Evolutionary conservation across 2,113 vertebrate genomes (phyloP).

Genomic region (Tupaia tana): DNA sequence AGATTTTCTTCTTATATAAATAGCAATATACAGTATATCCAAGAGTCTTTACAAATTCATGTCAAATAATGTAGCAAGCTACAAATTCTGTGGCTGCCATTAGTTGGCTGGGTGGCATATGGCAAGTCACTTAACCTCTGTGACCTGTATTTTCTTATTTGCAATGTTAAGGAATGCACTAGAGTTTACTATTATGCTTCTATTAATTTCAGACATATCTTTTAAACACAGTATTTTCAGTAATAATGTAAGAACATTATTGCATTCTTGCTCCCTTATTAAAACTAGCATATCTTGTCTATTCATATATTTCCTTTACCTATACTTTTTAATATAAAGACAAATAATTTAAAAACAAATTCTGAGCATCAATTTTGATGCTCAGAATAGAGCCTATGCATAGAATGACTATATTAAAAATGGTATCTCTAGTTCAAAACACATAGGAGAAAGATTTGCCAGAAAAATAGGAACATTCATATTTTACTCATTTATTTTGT

Average conservation of each 20-base stretch:
- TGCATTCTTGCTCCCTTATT: not conserved
- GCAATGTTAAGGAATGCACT: not conserved
- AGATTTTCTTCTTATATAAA: not conserved
- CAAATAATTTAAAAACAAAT: not conserved
- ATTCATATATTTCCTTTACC: not conserved
- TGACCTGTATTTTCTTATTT: constrained; percentile 9
- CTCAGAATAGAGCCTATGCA: not conserved
- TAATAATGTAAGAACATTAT: not conserved
- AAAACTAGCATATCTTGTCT: not conserved
- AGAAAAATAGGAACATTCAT: constrained; percentile 22
- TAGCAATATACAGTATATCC: not conserved
- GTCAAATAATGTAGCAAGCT: not conserved
- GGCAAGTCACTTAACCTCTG: not conserved
- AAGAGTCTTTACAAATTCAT: not conserved
- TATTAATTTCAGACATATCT: not conserved
- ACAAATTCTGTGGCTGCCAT: not conserved
- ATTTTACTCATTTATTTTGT: constrained; percentile 13
- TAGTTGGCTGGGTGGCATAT: not conserved
- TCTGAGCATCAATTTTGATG: not conserved
- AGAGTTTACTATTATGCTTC: not conserved
- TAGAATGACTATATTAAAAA: not conserved
- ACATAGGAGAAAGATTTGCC: not conserved
- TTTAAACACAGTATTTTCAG: not conserved
- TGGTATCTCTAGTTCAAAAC: not conserved
- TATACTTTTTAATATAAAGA: constrained; percentile 24